Base-by-base conservation (phyloP, 1,140 invertebrate species). In the Drosophila simulans region DNA sequence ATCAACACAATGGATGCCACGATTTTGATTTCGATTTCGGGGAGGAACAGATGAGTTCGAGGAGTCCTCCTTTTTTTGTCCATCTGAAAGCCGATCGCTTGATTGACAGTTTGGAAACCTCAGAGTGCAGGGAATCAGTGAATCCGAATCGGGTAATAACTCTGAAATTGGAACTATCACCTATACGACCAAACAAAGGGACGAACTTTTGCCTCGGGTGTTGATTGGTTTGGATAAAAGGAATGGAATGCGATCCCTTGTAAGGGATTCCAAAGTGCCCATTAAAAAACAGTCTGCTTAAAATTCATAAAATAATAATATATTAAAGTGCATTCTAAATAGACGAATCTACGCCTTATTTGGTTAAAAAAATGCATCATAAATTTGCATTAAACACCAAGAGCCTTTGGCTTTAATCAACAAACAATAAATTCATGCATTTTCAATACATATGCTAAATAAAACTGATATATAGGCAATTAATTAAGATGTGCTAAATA, bases 91-190 rank as follows among this genome's bases (percentile, higher is more conserved):
- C 56, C 57, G 68, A 73, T 74, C 71, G 49, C 40, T 37, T 72
- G 69, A 72, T 72, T 71, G 69, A 72, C 69, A 59, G 69, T 10
- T 43, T 4, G 2, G 43, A 68, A 68, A 65, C 64, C 64, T 68
- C 59, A 65, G 64, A 12, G 59, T 65, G 46, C 35, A 53, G 55
- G 46, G 34, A 68, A 69, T 56, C 45, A 72, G 31, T 20, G 46
- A 48, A 70, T 68, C 63, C 45, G 53, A 40, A 65, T 65, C 27
- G 43, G 46, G 43, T 4, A 22, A 22, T 46, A 5, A 22, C 58
- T 68, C 46, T 66, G 69, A 72, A 72, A 72, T 72, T 72, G 66
- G 66, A 72, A 72, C 69, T 71, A 72, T 72, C 54, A 52, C 48
- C 64, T 34, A 43, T 37, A 27, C 11, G 31, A 51, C 17, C 20